These are phyloP conservation scores for Coecobrya sp. DNA, from an alignment of 2,888 invertebrate genomes.

Conservation along the genomic window DNA sequence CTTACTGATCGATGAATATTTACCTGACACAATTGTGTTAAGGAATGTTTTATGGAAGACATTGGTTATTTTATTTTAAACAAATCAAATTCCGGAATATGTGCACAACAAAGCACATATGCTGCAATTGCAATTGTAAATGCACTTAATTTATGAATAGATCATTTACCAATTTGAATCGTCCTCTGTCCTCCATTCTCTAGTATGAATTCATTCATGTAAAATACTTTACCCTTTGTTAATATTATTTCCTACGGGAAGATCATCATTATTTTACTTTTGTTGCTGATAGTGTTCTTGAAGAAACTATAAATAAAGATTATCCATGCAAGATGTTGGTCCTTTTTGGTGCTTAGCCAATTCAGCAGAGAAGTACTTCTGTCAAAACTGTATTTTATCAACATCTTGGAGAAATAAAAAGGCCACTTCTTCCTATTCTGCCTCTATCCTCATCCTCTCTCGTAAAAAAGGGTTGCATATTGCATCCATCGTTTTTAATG, in stretches of 20 bases:
- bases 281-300: not conserved
- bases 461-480: constrained; percentile 65
- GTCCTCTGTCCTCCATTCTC: not conserved
- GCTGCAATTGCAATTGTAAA: not conserved
- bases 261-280: constrained; percentile 39
- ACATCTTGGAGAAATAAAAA: constrained; percentile 30
- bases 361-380: constrained; percentile 11
- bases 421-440: not conserved
- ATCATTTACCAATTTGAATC: too few species aligned
- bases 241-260: constrained; percentile 66
- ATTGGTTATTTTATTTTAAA: not conserved
- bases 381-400: constrained; percentile 13
- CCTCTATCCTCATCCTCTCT: not conserved
- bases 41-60: too few species aligned
- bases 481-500: constrained; percentile 11
- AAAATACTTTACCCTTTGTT: not conserved
- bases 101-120: not conserved
- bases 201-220: not conserved
- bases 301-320: constrained; percentile 1
- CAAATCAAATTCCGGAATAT: not conserved
- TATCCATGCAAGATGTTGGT: constrained; percentile 6
- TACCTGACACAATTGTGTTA: not conserved
- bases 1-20: not conserved
- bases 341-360: not conserved
- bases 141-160: too few species aligned